Base-by-base conservation (phyloP, 2,888 invertebrate species). In the Cremastinae sp. region DNA sequence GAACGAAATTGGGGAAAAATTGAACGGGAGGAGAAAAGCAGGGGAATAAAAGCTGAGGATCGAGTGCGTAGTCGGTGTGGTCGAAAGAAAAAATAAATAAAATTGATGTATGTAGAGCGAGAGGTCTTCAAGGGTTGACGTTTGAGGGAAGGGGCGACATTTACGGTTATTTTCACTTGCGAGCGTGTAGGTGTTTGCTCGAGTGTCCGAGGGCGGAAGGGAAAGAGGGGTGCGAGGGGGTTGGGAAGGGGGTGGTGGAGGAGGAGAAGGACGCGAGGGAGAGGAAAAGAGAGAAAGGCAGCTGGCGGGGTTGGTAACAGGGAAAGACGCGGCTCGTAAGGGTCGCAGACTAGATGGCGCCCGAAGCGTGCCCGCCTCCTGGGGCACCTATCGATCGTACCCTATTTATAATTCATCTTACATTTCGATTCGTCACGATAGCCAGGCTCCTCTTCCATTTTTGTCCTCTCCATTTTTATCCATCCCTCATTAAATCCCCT, bases 321-420 rank as follows among this genome's bases (percentile, higher is more conserved):
- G 75, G 78, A 58, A 84, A 80, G 80, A 82, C 79, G n/a, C n/a
- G 77, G 78, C 75, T 28, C 5, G 79, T 74, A 82, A 83, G 81
- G 81, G 79, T 78, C 79, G 84, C 81, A 84, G 86, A 86, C 86
- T 85, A 88, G 87, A 86, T 87, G 88, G 88, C 88, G 88, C 87
- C 83, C 64, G 75, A 49, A 80, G 78, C 80, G 80, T 59, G 65
- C 64, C 80, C 74, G 79, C 79, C 82, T 85, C 85, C 84, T 84
- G 82, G 85, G 84, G 76, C 83, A 84, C 81, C 82, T 87, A 88
- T 89, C 86, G 87, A 88, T 88, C 87, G 83, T 83, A 83, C 83
- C 85, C 85, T 88, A 86, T 87, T 87, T 86, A 86, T 87, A 86
- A 87, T 87, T 86, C 84, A 86, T 85, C 83, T 85, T 84, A 84